Evolutionary conservation across 2,113 vertebrate genomes (phyloP).

Genomic region (Ceyx melanurus): DNA sequence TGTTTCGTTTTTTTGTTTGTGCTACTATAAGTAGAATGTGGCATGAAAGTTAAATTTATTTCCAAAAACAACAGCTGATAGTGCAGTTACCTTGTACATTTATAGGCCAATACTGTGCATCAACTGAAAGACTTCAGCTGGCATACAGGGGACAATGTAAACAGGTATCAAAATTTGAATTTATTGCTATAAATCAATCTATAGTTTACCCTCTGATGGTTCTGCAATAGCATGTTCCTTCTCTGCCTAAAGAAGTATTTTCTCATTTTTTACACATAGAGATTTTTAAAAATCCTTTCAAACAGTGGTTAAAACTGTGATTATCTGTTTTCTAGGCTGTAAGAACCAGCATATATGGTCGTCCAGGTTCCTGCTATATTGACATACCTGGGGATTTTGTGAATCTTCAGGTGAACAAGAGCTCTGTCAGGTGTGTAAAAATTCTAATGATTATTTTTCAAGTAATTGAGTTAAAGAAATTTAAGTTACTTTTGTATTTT

Average conservation of each 20-base stretch:
- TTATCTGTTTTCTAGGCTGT: constrained; percentile 80
- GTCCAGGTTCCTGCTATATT: constrained; percentile 92
- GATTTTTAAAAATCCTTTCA: not conserved
- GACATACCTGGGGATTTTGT: constrained; percentile 95
- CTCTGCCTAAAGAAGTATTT: not conserved
- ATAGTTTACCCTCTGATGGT: not conserved
- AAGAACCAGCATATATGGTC: constrained; percentile 90
- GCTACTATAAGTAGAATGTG: not conserved
- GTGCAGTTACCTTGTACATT: not conserved
- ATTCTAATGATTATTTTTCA: not conserved
- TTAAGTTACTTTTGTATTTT: not conserved
- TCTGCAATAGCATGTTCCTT: not conserved
- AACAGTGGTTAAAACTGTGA: not conserved
- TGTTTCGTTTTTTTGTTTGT: not conserved
- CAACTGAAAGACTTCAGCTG: not conserved
- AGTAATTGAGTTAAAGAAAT: not conserved
- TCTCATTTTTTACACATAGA: not conserved
- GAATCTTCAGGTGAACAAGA: constrained; percentile 80
- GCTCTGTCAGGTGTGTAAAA: constrained; percentile 81
- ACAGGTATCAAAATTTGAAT: not conserved
- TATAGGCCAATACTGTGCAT: not conserved
- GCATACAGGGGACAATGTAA: not conserved
- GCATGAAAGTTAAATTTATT: not conserved
- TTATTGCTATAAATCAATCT: not conserved
- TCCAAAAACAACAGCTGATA: not conserved